Evolutionary conservation across 1,140 invertebrate species (phyloP).

Genomic region (Vanessa tameamea): DNA sequence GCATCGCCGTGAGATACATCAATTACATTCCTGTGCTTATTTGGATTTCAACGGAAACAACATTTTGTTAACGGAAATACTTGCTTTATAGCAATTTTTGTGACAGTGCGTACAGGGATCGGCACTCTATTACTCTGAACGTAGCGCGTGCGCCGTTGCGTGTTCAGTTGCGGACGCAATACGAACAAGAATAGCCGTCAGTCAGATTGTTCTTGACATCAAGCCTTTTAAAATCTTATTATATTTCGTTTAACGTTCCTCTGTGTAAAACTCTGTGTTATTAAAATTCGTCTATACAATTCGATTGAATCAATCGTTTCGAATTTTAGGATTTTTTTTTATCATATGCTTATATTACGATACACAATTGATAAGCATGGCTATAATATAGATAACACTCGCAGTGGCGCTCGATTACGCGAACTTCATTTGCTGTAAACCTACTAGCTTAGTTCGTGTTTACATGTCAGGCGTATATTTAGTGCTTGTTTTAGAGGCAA

Average conservation of each 20-base stretch:
- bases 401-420: conserved; percentile 25
- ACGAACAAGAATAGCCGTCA: conserved; percentile 72
- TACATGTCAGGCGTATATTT: conserved; percentile 36
- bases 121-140: conserved; percentile 53
- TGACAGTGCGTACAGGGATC: conserved; percentile 50
- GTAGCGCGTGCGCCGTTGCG: conserved; percentile 66
- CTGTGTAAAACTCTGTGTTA: not conserved
- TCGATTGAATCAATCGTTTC: not conserved
- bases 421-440: conserved; percentile 29
- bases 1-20: conserved; percentile 47
- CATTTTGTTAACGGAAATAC: conserved; percentile 61
- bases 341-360: conserved; percentile 30
- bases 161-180: conserved; percentile 70
- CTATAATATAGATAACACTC: conserved; percentile 31
- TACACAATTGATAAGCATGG: conserved; percentile 35
- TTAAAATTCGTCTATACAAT: not conserved
- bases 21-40: conserved; percentile 56
- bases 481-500: conserved; percentile 44
- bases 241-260: not conserved
- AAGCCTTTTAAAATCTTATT: conserved; percentile 11
- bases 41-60: conserved; percentile 59
- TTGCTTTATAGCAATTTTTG: conserved; percentile 59
- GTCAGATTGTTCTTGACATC: conserved; percentile 31
- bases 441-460: conserved; percentile 32
- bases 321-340: conserved; percentile 22